Evolutionary conservation across 2,113 vertebrate species (phyloP), one percentile per base, ranked within the genome.

Genomic region (Rhinopomastus cyanomelas): DNA sequence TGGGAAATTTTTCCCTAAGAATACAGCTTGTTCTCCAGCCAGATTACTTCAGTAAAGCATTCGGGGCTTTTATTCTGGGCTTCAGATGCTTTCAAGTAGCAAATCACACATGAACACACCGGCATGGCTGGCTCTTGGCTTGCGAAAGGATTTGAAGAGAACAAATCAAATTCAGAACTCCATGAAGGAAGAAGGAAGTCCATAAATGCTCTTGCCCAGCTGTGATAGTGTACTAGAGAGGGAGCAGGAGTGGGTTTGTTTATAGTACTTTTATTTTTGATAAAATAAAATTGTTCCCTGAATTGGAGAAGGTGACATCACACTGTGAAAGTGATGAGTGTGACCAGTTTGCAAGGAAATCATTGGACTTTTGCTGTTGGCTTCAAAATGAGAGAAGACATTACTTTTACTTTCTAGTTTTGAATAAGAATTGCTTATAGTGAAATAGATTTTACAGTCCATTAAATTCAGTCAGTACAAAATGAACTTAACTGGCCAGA

Each of bases 381-480:
- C 85, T 87, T 91, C 51, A 82, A 53, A 91, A 91, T 21, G 10
- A 30, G 25, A 80, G 64, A 79, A 80, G 18, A 85, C 89, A 87
- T 82, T 59, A 65, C 51, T 91, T 91, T 89, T 68, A 36, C 27
- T 37, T 89, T 62, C 42, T 73, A 49, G 13, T 22, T 85, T 90
- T 89, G 67, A 82, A 34, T 72, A 76, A 80, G 85, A 87, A 85
- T 68, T 92, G 72, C 79, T 91, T 89, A 55, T 91, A 83, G 51
- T 69, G 76, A 87, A 91, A 85, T 37, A 91, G 64, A 83, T 87
- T 95, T 94, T 91, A 82, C 48, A 85, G 72, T 53, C 72, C 67
- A 87, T 94, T 94, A 87, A 91, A 51, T 87, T 82, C 75, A 94
- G 82, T 94, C 76, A 66, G 68, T 77, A 42, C 42, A 46, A 85